Percentiles rank a stretch among this genome's conserved stretches.
Conservation (phyloP, 2,888 invertebrate genomes). For the Pristionchus arcanus region DNA sequence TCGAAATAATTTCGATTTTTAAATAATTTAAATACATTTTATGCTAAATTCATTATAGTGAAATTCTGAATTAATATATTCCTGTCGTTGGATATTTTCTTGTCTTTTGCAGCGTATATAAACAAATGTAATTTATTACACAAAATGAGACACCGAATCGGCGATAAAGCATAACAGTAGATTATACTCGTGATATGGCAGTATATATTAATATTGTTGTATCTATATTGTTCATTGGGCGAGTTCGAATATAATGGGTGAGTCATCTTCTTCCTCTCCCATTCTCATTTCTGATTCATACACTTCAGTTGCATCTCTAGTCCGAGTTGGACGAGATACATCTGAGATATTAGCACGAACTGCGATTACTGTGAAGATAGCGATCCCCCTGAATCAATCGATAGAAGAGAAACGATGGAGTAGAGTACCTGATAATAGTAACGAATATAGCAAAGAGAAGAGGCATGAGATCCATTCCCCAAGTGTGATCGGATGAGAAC, state of each 20-base stretch:
- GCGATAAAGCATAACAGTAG: slow-evolving; percentile 34
- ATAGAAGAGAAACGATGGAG: not conserved
- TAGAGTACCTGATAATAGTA: slow-evolving; percentile 57
- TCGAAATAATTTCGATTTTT: no score
- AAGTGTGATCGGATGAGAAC: slow-evolving; percentile 64
- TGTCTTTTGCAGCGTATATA: no score
- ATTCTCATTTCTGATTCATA: slow-evolving; percentile 62
- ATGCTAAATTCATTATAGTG: no score
- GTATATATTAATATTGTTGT: not conserved
- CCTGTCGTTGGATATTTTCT: no score
- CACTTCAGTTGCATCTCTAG: slow-evolving; percentile 68
- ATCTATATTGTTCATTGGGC: slow-evolving; percentile 52
- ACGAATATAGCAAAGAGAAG: slow-evolving; percentile 59
- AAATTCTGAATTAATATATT: no score
- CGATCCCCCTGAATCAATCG: slow-evolving; percentile 57
- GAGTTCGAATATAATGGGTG: slow-evolving; percentile 69
- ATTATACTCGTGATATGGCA: slow-evolving; percentile 42
- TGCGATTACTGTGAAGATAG: slow-evolving; percentile 63
- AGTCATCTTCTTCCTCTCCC: slow-evolving; percentile 66
- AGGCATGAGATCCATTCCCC: slow-evolving; percentile 63
- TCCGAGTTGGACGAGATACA: slow-evolving; percentile 60
- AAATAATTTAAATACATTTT: no score
- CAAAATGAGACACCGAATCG: not conserved
- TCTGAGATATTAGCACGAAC: slow-evolving; percentile 63
- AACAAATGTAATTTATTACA: not conserved